Evolutionary conservation across 2,113 vertebrate genomes (phyloP).

Genomic region (Bubo blakistoni): DNA sequence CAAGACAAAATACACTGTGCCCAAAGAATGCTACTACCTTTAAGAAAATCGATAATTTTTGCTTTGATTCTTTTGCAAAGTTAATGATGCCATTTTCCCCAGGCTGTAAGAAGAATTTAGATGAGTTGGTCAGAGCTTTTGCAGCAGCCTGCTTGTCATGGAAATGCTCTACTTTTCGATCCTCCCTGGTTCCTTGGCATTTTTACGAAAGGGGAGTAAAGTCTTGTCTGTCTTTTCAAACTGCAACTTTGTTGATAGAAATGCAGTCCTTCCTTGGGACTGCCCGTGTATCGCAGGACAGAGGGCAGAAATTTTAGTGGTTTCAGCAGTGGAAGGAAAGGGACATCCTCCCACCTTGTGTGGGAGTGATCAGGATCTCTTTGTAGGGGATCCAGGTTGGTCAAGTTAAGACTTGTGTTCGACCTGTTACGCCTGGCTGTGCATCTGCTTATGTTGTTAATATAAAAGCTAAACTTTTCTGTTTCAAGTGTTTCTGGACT

Average conservation of each 20-base stretch:
- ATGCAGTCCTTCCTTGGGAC: neutral
- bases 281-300: rapidly evolving
- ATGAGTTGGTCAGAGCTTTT: neutral
- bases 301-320: neutral
- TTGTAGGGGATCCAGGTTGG: neutral
- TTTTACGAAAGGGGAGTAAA: neutral
- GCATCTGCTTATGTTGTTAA: neutral
- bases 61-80: neutral
- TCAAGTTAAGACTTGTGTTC: neutral
- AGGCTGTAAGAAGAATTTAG: neutral
- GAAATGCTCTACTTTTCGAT: neutral
- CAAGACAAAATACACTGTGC: neutral
- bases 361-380: neutral
- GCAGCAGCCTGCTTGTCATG: neutral
- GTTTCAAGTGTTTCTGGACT: neutral
- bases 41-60: neutral
- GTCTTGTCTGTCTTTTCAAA: neutral
- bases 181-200: neutral
- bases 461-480: neutral
- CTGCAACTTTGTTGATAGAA: neutral
- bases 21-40: neutral
- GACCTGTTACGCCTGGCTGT: neutral
- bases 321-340: neutral
- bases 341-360: neutral
- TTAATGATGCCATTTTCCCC: neutral